Evolutionary conservation across 2,888 invertebrate species (phyloP).

Genomic region (Hirtodrosophila cameraria): DNA sequence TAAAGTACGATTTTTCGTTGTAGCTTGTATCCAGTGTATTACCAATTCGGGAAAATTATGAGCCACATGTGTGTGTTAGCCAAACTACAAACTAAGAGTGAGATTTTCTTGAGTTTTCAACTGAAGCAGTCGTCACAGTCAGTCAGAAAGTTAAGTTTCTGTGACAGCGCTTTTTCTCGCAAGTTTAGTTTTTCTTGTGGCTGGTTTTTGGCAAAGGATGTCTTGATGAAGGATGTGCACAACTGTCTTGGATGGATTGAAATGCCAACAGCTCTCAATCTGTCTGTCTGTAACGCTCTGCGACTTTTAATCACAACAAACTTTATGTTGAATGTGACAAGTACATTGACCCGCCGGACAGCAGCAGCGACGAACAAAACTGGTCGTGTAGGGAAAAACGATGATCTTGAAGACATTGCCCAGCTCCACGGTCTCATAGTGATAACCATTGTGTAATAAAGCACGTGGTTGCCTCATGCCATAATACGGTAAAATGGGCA

Average conservation of each 20-base stretch:
- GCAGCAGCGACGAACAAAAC: conserved; percentile 30
- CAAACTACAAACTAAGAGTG: conserved; percentile 30
- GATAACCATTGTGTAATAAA: conserved; percentile 67
- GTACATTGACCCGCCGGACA: conserved; percentile 46
- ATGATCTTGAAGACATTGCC: conserved; percentile 63
- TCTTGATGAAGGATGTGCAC: neutral
- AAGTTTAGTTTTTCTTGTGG: conserved; percentile 2
- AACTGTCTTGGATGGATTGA: neutral
- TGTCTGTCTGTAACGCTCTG: too few species aligned
- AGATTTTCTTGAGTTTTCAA: conserved; percentile 10
- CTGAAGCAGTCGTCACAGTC: conserved; percentile 8
- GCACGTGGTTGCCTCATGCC: conserved; percentile 31
- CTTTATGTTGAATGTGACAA: conserved; percentile 13
- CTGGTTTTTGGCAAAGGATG: neutral
- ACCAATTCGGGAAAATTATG: conserved; percentile 55
- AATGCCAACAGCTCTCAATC: too few species aligned
- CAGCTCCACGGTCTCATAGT: conserved; percentile 75
- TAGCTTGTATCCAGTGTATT: conserved; percentile 28
- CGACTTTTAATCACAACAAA: conserved; percentile 37
- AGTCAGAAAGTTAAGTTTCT: conserved; percentile 26
- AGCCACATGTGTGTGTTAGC: conserved; percentile 63
- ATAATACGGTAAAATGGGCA: conserved; percentile 48
- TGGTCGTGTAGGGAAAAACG: conserved; percentile 71
- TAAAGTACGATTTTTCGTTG: neutral
- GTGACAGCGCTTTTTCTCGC: conserved; percentile 10